These are phyloP conservation scores for Anguilla marmorata DNA, from an alignment of 2,797 vertebrate genomes.

Conservation along the genomic window DNA sequence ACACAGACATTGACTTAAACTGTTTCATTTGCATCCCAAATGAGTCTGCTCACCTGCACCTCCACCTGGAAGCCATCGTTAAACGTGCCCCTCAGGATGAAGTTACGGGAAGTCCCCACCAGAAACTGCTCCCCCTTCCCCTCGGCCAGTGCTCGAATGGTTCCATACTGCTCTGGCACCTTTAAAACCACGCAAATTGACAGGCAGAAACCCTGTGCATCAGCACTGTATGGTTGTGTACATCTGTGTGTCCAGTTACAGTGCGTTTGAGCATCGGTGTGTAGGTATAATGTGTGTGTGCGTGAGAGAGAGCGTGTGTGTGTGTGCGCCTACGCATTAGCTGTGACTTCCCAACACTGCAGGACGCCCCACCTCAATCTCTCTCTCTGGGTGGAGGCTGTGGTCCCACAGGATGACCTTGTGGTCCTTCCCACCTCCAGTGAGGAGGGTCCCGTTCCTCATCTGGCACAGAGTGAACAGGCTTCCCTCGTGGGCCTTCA, in stretches of 20 bases:
- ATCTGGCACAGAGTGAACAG: slow-evolving; percentile 94
- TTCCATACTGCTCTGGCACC: slow-evolving; percentile 95
- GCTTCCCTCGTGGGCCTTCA: slow-evolving; percentile 93
- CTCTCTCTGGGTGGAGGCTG: slow-evolving; percentile 83
- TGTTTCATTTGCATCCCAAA: background rate
- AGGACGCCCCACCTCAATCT: slow-evolving; percentile 83
- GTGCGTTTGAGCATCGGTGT: background rate
- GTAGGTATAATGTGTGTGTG: background rate
- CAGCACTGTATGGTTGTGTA: background rate
- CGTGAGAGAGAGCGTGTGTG: background rate
- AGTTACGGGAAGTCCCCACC: slow-evolving; percentile 92
- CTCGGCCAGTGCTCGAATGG: slow-evolving; percentile 91
- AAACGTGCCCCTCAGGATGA: slow-evolving; percentile 92
- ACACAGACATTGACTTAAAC: background rate
- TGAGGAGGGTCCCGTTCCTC: slow-evolving; percentile 90
- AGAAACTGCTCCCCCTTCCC: slow-evolving; percentile 92
- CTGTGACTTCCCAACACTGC: background rate
- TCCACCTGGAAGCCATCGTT: slow-evolving; percentile 91
- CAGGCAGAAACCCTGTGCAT: background rate
- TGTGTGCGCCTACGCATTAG: background rate
- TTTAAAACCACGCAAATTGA: slow-evolving; percentile 50
- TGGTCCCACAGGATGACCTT: slow-evolving; percentile 95
- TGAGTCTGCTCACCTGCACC: slow-evolving; percentile 81
- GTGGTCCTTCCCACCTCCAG: slow-evolving; percentile 92
- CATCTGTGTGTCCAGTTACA: background rate